Percentiles rank a stretch among this genome's conserved stretches.
phyloP scores from a whole-genome alignment of 2,888 invertebrate genomes.

The Hirtodrosophila cameraria region DNA sequence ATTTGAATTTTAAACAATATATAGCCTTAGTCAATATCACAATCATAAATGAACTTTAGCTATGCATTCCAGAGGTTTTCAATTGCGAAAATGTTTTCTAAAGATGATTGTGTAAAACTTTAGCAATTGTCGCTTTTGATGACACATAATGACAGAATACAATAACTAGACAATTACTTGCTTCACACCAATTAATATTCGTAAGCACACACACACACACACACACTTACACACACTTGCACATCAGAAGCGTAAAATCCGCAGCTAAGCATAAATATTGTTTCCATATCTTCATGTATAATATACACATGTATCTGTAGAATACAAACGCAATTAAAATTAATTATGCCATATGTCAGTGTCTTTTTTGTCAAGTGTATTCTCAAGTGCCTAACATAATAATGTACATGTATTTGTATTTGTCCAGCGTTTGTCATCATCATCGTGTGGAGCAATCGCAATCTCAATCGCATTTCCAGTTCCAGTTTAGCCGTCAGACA shows the following conservation, averaged over 20 bases:
- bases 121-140: conserved; percentile 29
- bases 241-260: conserved; percentile 25
- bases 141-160: conserved; percentile 63
- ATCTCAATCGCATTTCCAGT: conserved; percentile 49
- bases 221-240: conserved; percentile 32
- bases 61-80: background rate
- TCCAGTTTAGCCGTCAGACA: conserved; percentile 63
- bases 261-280: conserved; percentile 36
- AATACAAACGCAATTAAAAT: conserved; percentile 61
- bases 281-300: conserved; percentile 1
- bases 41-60: too few relatives aligned
- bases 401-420: conserved; percentile 27
- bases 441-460: conserved; percentile 39
- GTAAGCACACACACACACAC: conserved; percentile 53
- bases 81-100: background rate
- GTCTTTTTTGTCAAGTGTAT: conserved; percentile 58
- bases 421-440: conserved; percentile 68
- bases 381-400: conserved; percentile 37
- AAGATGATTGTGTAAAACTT: conserved; percentile 3
- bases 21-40: too few relatives aligned
- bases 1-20: too few relatives aligned
- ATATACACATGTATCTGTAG: conserved; percentile 11
- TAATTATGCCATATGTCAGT: conserved; percentile 69
- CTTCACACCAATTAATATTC: conserved; percentile 66
- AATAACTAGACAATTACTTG: conserved; percentile 38